Base-by-base conservation (phyloP, 2,888 invertebrate species). In the Chaetogeoica ovagalla region DNA sequence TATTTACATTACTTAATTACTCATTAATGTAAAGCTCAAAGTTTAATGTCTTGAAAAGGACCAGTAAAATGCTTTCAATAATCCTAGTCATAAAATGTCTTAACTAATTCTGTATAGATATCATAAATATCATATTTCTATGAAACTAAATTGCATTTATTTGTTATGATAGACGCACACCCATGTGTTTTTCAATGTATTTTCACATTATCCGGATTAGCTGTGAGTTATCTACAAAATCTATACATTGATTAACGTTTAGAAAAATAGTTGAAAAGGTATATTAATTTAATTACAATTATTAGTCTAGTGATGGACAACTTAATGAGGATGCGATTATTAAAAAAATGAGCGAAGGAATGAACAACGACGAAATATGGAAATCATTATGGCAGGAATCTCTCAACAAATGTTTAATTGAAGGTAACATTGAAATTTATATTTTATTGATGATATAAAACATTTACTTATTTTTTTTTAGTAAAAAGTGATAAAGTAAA, bases 111-210 rank as follows among this genome's bases (percentile, higher is more conserved):
- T 48, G 15, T 48, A 11, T 48, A 48, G 13, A 4, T 30, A 30
- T 1, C 13, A 13, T 48, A 15, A 15, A 48, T 55, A 55, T 55
- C 2, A 19, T 3, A 55, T 5, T 55, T 4, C 55, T 48, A 48
- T 48, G 11, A 48, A 55, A 19, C 55, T 55, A 55, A 55, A 55
- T 55, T 19, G 55, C 19, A 55, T 19, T 55, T 9, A 19, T 55
- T 55, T 19, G 19, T 55, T 55, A 55, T 13, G 8, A 59, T 79
- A 8, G 21, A 79, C 63, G 37, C 2, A 63, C 71, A 63, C 0
- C 79, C 84, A 83, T 84, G 84, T 76, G 76, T 84, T 39, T 81
- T 83, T 37, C 83, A 83, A 48, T 84, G 84, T 72, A 82, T 84
- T 23, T 84, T 84, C 79, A 83, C 81, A 63, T 73, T 81, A 15